Conservation (phyloP, 2,797 vertebrate genomes). For the Melanotaenia maccullochi region DNA sequence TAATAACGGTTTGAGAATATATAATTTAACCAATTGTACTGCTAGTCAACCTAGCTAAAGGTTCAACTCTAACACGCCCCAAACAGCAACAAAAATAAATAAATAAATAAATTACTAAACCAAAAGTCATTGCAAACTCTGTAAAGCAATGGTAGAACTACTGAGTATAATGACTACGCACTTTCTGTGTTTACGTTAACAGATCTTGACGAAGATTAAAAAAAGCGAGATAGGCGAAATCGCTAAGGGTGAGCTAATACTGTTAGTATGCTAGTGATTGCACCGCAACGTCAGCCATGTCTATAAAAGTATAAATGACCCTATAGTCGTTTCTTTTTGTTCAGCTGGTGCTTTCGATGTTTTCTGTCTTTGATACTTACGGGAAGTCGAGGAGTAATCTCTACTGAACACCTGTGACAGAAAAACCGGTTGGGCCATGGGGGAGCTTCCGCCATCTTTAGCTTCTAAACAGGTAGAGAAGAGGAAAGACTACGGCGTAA, state of each 20-base stretch:
- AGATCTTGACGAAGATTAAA: constrained; percentile 25
- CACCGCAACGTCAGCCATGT: constrained; percentile 7
- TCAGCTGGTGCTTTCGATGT: neutral
- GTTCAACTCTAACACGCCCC: neutral
- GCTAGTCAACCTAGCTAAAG: constrained; percentile 5
- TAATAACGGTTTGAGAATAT: neutral
- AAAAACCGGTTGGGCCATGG: constrained; percentile 92
- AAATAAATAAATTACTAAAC: accelerated
- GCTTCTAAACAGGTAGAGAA: constrained; percentile 47
- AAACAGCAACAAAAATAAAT: neutral
- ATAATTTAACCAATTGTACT: neutral
- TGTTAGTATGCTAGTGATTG: constrained; percentile 62
- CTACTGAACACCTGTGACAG: constrained; percentile 94
- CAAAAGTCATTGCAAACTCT: neutral
- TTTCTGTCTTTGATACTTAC: constrained; percentile 77
- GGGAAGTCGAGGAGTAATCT: constrained; percentile 92
- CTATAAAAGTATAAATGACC: neutral
- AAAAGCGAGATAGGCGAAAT: constrained; percentile 35
- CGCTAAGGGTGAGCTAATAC: constrained; percentile 39
- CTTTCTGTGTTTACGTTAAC: neutral
- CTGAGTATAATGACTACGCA: neutral
- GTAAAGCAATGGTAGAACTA: accelerated
- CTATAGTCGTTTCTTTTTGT: neutral
- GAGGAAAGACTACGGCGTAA: constrained; percentile 66
- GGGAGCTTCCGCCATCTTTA: constrained; percentile 95